phyloP scores from a whole-genome alignment of 2,797 vertebrate species.

The Holocentrus rufus region DNA sequence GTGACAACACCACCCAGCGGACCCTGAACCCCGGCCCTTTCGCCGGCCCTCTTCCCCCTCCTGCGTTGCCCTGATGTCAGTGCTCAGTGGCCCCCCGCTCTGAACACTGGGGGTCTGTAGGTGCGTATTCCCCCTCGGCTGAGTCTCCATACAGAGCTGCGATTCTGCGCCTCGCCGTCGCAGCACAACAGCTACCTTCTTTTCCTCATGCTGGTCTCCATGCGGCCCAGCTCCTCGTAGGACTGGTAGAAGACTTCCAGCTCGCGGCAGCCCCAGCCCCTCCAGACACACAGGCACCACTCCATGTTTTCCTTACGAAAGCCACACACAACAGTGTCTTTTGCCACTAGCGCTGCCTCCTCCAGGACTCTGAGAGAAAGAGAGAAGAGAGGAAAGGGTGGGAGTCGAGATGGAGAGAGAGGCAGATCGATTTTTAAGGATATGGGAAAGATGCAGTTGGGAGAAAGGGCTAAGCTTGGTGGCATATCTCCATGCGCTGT shows the following conservation, averaged over 20 bases:
- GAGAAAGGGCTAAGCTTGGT: conserved; percentile 29
- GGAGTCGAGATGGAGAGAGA: neutral
- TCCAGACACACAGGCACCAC: conserved; percentile 94
- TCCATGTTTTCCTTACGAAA: conserved; percentile 84
- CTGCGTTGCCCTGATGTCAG: conserved; percentile 54
- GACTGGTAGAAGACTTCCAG: conserved; percentile 94
- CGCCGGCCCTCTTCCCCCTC: conserved; percentile 2
- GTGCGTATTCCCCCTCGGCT: conserved; percentile 19
- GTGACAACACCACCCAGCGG: conserved; percentile 7
- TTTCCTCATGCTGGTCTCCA: conserved; percentile 88
- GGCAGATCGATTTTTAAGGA: conserved; percentile 14
- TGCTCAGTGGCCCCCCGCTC: conserved; percentile 22
- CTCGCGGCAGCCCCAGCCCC: conserved; percentile 89
- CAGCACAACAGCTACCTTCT: conserved; percentile 85
- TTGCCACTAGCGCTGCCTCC: conserved; percentile 87
- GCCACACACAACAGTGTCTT: conserved; percentile 92
- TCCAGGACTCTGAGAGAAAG: conserved; percentile 80
- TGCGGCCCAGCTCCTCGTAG: conserved; percentile 89
- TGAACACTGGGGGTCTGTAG: conserved; percentile 57
- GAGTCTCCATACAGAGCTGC: conserved; percentile 32
- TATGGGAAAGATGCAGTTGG: conserved; percentile 8
- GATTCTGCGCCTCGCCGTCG: conserved; percentile 47
- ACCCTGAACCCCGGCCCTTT: conserved; percentile 23
- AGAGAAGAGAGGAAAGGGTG: conserved; percentile 20
- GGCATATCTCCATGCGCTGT: conserved; percentile 47